Evolutionary conservation across 2,888 invertebrate species (phyloP), one percentile per base, ranked within the genome.

Genomic region (Epicampocera succincta): DNA sequence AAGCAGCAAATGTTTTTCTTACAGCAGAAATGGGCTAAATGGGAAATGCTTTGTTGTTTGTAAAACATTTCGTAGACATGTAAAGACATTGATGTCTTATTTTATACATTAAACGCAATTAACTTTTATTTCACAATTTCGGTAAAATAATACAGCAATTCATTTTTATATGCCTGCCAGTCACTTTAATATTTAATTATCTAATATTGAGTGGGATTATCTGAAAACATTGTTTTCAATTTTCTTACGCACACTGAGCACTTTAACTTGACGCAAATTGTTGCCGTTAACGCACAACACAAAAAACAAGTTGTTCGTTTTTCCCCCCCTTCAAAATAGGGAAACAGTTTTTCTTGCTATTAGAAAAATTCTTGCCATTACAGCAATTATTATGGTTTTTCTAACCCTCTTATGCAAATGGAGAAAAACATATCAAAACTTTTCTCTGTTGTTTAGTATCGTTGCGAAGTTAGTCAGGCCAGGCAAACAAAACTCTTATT

Each of bases 391-490:
- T 56, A 42, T 68, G 11, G 44, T 44, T 38, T 1, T 48, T 38
- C 21, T 21, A 33, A 13, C 29, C 19, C 29, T 48, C 21, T 19
- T n/a, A 4, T 25, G 8, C 15, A 52, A 52, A 21, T 50, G 11
- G 1, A 52, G 5, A 33, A 19, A 46, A 48, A 42, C 13, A 48
- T 19, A 38, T 17, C 42, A 44, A 68, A 69, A 69, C 42, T 54
- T 52, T 54, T 76, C 61, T 33, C 8, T 33, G 33, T 33, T 33
- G 5, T 9, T 54, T 63, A 61, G 48, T 60, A 44, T 19, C 19
- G 63, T 71, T 71, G 46, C 17, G 19, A 63, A 54, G 11, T 52
- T 25, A 56, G 56, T 63, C 69, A 77, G 63, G 63, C 76, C 61
- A 25, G 33, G 21, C 61, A 69, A 56, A 69, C 46, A 69, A 61